Conservation (phyloP, 2,888 invertebrate species). For the Sisyra terminalis region DNA sequence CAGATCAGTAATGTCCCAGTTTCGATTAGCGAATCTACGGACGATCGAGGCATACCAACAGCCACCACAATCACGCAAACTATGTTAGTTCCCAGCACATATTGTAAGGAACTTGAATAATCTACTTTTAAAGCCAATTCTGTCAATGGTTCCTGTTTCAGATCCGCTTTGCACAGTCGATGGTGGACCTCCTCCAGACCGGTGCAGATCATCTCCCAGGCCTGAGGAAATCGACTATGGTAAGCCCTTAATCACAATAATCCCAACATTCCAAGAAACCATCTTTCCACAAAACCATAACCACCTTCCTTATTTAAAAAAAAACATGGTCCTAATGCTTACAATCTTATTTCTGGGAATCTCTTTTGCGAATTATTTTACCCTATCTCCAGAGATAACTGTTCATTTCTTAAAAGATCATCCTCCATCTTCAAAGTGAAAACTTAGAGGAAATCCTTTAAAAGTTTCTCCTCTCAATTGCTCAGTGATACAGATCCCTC, state of each 20-base stretch:
- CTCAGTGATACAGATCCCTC: no score
- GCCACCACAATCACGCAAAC: conserved; percentile 20
- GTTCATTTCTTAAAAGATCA: no score
- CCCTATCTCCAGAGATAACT: no score
- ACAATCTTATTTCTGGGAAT: background rate
- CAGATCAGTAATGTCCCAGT: conserved; percentile 39
- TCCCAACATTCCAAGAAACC: background rate
- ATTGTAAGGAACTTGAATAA: conserved; percentile 41
- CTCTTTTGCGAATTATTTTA: no score
- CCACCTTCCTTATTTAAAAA: no score
- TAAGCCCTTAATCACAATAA: background rate
- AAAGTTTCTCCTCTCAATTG: no score
- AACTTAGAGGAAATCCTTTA: no score
- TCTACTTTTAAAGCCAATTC: conserved; percentile 10
- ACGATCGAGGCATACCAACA: conserved; percentile 11
- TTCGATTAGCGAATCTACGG: conserved; percentile 24
- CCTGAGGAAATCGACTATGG: conserved; percentile 1
- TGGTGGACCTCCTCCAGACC: background rate
- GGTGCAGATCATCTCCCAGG: conserved; percentile 1
- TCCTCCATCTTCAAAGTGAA: no score
- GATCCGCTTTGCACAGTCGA: conserved; percentile 3
- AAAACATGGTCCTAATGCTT: no score
- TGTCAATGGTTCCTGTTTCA: background rate
- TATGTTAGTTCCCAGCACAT: conserved; percentile 61
- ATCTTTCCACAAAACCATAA: no score